Evolutionary conservation across 2,113 vertebrate species (phyloP).

Genomic region (Clupea harengus): DNA sequence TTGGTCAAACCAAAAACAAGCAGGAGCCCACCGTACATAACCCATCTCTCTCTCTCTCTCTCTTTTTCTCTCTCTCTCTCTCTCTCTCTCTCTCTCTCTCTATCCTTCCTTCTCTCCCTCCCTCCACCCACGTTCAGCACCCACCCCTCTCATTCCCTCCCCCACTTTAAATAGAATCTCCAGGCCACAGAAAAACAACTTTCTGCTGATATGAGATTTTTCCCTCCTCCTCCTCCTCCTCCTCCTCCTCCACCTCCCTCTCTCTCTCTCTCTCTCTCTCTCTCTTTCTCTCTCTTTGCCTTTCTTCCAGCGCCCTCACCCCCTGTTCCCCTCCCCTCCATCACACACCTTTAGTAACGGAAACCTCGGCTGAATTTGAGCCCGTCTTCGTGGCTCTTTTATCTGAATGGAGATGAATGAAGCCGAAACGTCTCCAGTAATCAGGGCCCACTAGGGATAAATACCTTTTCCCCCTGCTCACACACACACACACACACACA

Average conservation of each 20-base stretch:
- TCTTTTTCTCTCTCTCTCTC: slow-evolving; percentile 45
- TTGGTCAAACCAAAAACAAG: slow-evolving; percentile 15
- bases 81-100: slow-evolving; percentile 43
- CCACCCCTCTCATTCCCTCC: slow-evolving; percentile 30
- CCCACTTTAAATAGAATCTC: slow-evolving; percentile 80
- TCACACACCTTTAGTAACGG: slow-evolving; percentile 54
- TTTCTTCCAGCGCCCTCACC: slow-evolving; percentile 57
- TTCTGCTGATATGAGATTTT: slow-evolving; percentile 85
- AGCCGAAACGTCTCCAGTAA: slow-evolving; percentile 40
- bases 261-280: slow-evolving; percentile 54
- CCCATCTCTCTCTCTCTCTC: slow-evolving; percentile 56
- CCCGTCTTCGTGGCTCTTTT: slow-evolving; percentile 50
- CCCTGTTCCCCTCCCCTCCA: slow-evolving; percentile 49
- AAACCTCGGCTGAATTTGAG: slow-evolving; percentile 51
- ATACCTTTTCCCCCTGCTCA: background rate
- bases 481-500: background rate
- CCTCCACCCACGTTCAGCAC: slow-evolving; percentile 25
- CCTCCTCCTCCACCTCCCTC: slow-evolving; percentile 47
- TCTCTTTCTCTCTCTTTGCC: slow-evolving; percentile 50
- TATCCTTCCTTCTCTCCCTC: slow-evolving; percentile 45
- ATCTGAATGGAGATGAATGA: slow-evolving; percentile 44
- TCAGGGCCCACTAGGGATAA: background rate
- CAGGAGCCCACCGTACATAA: slow-evolving; percentile 15
- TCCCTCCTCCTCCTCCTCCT: slow-evolving; percentile 59
- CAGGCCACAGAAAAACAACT: slow-evolving; percentile 81